Conservation (phyloP, 2,113 vertebrate species). For the Corydoras maculifer region DNA sequence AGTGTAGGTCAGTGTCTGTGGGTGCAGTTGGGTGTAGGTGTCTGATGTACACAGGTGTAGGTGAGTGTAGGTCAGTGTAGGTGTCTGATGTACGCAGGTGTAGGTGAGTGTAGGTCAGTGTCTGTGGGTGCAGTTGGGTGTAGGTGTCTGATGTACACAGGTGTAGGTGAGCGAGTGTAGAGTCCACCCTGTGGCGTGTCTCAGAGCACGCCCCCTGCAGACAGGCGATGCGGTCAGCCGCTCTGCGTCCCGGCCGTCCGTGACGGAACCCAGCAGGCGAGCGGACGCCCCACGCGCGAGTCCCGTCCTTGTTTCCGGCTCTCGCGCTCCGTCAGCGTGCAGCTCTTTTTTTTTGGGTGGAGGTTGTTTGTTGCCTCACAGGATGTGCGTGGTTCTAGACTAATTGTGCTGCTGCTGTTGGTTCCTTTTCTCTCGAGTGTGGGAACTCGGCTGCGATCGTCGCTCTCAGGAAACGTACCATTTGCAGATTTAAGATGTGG, state of each 20-base stretch:
- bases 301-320: not conserved
- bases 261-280: constrained; percentile 25
- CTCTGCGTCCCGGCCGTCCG: constrained; percentile 1
- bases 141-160: too few relatives aligned
- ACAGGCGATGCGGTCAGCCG: not conserved
- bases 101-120: too few relatives aligned
- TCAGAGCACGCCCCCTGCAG: not conserved
- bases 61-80: too few relatives aligned
- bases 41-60: too few relatives aligned
- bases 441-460: constrained; percentile 27
- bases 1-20: too few relatives aligned
- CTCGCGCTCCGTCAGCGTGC: not conserved
- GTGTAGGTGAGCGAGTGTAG: too few relatives aligned
- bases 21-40: too few relatives aligned
- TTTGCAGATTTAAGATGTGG: constrained; percentile 14
- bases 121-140: too few relatives aligned
- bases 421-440: constrained; percentile 24
- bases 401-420: constrained; percentile 26
- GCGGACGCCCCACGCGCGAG: constrained; percentile 6
- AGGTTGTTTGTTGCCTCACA: constrained; percentile 16
- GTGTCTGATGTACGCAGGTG: too few relatives aligned
- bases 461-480: constrained; percentile 28
- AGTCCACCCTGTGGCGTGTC: not conserved
- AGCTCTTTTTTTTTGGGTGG: constrained; percentile 1
- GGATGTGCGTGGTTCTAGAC: constrained; percentile 28